phyloP scores from a whole-genome alignment of 2,888 invertebrate species.

The Nycteola revayana region DNA sequence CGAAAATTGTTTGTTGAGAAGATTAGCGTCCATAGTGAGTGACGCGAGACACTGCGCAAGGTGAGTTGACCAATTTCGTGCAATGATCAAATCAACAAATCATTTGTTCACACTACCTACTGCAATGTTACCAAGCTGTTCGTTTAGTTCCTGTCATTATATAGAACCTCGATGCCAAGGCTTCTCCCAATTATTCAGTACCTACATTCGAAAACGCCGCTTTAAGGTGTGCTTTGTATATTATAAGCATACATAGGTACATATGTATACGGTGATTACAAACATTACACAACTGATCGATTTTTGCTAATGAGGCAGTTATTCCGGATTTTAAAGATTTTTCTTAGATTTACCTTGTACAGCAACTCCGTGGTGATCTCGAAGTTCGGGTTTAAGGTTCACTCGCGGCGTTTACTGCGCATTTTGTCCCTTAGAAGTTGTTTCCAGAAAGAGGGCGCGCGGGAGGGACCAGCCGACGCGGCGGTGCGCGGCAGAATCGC shows the following conservation, averaged over 20 bases:
- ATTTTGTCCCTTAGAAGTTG: conserved; percentile 55
- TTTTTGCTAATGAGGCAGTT: conserved; percentile 24
- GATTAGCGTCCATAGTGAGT: conserved; percentile 55
- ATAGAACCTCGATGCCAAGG: conserved; percentile 17
- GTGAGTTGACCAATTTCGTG: conserved; percentile 55
- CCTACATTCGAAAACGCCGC: too few relatives aligned
- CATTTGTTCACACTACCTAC: conserved; percentile 42
- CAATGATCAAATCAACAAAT: conserved; percentile 45
- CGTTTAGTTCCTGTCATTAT: conserved; percentile 28
- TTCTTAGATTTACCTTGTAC: conserved; percentile 46
- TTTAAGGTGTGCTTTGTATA: too few relatives aligned
- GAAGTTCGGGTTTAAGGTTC: conserved; percentile 30
- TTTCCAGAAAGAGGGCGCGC: conserved; percentile 63
- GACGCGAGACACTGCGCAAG: conserved; percentile 60
- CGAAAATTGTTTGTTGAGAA: conserved; percentile 52
- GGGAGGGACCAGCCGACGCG: conserved; percentile 68
- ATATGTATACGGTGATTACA: conserved; percentile 47
- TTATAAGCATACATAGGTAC: conserved; percentile 24
- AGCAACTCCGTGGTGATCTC: conserved; percentile 17
- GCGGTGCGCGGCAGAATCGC: conserved; percentile 78
- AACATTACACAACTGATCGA: conserved; percentile 56
- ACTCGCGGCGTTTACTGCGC: conserved; percentile 67
- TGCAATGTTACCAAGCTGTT: conserved; percentile 27
- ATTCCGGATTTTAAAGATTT: conserved; percentile 15
- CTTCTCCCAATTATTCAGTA: conserved; percentile 12